Conservation (phyloP, 2,797 vertebrate species). For the Mareca penelope region DNA sequence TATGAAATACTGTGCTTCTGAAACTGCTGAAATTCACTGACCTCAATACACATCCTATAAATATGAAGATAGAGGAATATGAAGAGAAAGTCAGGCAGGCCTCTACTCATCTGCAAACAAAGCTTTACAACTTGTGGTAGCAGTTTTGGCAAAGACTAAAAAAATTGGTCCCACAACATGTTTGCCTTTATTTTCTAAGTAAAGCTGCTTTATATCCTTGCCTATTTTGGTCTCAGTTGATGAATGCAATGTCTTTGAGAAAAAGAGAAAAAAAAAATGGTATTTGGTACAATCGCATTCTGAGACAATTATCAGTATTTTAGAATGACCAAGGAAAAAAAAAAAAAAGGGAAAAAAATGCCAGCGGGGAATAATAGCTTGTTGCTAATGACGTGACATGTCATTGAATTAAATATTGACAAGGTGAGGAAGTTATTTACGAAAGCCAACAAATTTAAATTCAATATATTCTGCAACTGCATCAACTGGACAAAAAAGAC, state of each 20-base stretch:
- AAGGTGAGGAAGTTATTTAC: not conserved
- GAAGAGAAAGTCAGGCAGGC: not conserved
- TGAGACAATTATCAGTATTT: not conserved
- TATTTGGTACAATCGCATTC: not conserved
- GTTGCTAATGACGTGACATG: not conserved
- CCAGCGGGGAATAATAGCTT: not conserved
- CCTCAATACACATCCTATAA: not conserved
- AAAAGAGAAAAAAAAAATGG: not conserved
- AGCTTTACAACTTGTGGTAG: not conserved
- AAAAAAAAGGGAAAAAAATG: not conserved
- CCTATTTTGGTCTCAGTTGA: not conserved
- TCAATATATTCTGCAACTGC: not conserved
- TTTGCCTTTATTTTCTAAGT: not conserved
- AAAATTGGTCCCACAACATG: not conserved
- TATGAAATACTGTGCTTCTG: not conserved
- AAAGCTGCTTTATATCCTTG: not conserved
- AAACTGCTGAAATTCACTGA: constrained; percentile 26
- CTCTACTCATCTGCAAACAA: not conserved
- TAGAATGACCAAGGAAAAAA: not conserved
- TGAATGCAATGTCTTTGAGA: not conserved
- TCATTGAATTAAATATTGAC: not conserved
- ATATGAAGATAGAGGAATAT: rapidly evolving
- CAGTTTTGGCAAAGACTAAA: not conserved
- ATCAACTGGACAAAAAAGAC: not conserved
- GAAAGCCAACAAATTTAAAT: not conserved